Evolutionary conservation across 2,797 vertebrate genomes (phyloP), one percentile per base, ranked within the genome.

Genomic region (Steatocranus sp.): DNA sequence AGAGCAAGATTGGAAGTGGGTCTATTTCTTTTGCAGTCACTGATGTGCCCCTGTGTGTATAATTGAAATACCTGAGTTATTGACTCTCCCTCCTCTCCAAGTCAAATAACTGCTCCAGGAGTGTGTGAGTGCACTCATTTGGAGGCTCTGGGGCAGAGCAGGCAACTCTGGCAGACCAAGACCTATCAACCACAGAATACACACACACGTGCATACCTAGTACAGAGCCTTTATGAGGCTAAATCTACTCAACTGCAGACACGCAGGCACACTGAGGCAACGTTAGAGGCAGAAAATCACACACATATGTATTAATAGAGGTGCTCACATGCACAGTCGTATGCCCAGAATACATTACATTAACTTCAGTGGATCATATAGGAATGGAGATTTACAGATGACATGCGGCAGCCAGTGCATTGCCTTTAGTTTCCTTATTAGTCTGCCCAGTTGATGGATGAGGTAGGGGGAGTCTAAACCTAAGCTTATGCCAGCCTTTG

Each of bases 31-130:
- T 85, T 81, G 86, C 87, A 91, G 80, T 82, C 90, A 83, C 84
- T 92, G 94, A 88, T 92, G 93, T 92, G 92, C 80, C 88, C 84
- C 92, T 93, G 91, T 91, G 90, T 94, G 93, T 94, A 92, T 94
- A 93, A 94, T 94, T 94, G 94, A 94, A 94, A 93, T 94, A 93
- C 92, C 88, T 90, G 90, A 91, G 87, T 90, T 94, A 95, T 94
- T 92, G 94, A 95, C 91, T 92, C 83, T 78, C 91, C 82, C 84
- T 81, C 76, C 76, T 81, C 87, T 89, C 85, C 75, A 63, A 93
- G 88, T 93, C 88, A 88, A 92, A 93, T 88, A 90, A 88, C 82
- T 88, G 83, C 89, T 90, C 73, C 74, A 77, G 74, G 85, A 92
- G 87, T 86, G 89, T 91, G 82, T 86, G 90, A 92, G 87, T 87